Conservation (phyloP, 1,140 invertebrate genomes). For the Dendrolimus punctatus region DNA sequence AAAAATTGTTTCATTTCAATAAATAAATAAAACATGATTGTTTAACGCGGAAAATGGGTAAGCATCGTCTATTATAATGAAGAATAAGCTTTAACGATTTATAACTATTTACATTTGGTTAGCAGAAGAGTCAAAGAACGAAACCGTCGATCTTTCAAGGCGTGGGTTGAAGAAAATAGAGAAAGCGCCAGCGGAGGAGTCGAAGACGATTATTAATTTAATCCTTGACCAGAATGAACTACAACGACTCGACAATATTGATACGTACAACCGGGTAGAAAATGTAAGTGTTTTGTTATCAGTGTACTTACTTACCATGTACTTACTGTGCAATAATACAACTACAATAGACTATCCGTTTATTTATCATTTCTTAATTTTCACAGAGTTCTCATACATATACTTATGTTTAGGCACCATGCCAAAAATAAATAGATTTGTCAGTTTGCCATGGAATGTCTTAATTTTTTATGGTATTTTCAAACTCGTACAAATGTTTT, state of each 20-base stretch:
- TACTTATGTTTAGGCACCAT: too few species aligned
- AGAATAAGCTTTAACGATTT: background rate
- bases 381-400: too few species aligned
- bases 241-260: conserved; percentile 89
- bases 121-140: conserved; percentile 51
- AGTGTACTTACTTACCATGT: conserved; percentile 8
- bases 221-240: conserved; percentile 91
- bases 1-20: conserved; percentile 25
- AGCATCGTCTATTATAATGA: conserved; percentile 11
- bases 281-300: conserved; percentile 75
- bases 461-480: too few species aligned
- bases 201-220: conserved; percentile 79
- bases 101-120: conserved; percentile 12
- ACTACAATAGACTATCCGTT: too few species aligned
- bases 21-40: conserved; percentile 45
- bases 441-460: too few species aligned
- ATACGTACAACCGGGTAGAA: conserved; percentile 84
- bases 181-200: conserved; percentile 77
- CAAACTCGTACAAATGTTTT: too few species aligned
- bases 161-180: conserved; percentile 82
- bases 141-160: conserved; percentile 77
- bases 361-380: too few species aligned
- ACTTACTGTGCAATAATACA: background rate
- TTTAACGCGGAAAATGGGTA: conserved; percentile 45
- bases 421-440: too few species aligned